Evolutionary conservation across 2,797 vertebrate genomes (phyloP).

Genomic region (Lepus townsendii): DNA sequence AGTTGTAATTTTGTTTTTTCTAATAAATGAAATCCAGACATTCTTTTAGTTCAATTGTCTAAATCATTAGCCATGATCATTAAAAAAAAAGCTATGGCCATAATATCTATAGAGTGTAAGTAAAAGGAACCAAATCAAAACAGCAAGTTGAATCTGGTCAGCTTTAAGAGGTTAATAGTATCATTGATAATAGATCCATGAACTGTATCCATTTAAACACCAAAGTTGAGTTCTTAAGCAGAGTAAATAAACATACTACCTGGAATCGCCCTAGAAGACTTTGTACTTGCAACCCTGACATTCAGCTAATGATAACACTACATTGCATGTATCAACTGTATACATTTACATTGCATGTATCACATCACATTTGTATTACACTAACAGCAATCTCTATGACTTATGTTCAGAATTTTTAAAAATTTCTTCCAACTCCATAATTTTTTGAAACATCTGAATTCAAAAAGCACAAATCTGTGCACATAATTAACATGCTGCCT

Average conservation of each 20-base stretch:
- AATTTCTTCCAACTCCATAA: conserved; percentile 55
- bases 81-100: conserved; percentile 73
- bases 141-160: conserved; percentile 78
- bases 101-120: conserved; percentile 81
- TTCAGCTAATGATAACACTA: conserved; percentile 69
- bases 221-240: conserved; percentile 80
- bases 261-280: conserved; percentile 64
- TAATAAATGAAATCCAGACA: conserved; percentile 70
- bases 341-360: conserved; percentile 34
- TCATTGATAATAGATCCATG: conserved; percentile 87
- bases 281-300: conserved; percentile 79
- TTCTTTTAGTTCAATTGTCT: conserved; percentile 63
- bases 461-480: conserved; percentile 64
- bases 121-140: conserved; percentile 80
- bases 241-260: conserved; percentile 79
- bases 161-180: conserved; percentile 78
- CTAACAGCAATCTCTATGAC: conserved; percentile 67
- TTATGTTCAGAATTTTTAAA: background rate
- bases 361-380: conserved; percentile 65
- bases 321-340: conserved; percentile 43
- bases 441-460: conserved; percentile 49
- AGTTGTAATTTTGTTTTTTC: conserved; percentile 78
- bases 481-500: conserved; percentile 71
- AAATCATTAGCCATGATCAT: conserved; percentile 75
- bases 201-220: conserved; percentile 84